Percentiles rank a stretch among this genome's conserved stretches.
Conservation (phyloP, 1,140 invertebrate species). For the Ceratosolen solmsi region DNA sequence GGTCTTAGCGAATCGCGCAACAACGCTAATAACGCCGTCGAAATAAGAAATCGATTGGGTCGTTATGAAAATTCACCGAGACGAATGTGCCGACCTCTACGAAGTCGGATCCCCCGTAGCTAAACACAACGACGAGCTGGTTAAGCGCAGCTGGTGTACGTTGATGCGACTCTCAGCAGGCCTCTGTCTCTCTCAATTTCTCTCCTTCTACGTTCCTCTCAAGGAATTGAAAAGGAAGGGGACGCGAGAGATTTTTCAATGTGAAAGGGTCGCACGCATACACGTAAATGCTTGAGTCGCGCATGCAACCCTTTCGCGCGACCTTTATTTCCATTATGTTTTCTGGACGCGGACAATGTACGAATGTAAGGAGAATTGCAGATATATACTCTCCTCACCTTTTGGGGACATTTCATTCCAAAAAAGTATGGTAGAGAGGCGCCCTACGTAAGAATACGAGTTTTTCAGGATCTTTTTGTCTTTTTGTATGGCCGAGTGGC, state of each 20-base stretch:
- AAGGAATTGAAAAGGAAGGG: constrained; percentile 34
- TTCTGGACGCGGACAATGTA: neutral
- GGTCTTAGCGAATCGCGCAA: neutral
- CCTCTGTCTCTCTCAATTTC: too few species aligned
- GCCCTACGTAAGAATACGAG: constrained; percentile 6
- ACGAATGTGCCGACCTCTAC: constrained; percentile 12
- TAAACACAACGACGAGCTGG: constrained; percentile 20
- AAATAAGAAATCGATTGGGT: constrained; percentile 48
- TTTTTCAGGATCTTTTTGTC: neutral
- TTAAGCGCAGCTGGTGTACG: constrained; percentile 41
- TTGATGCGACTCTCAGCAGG: constrained; percentile 28
- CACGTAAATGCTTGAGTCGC: constrained; percentile 14
- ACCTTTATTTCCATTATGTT: constrained; percentile 9
- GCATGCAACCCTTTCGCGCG: constrained; percentile 25
- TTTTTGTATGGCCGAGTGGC: neutral
- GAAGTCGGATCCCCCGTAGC: constrained; percentile 18
- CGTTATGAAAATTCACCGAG: constrained; percentile 51
- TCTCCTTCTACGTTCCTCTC: constrained; percentile 25
- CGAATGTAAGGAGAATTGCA: neutral
- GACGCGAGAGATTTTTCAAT: constrained; percentile 14
- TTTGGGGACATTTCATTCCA: constrained; percentile 31
- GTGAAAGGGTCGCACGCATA: constrained; percentile 25
- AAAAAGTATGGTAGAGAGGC: constrained; percentile 23
- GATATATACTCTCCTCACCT: constrained; percentile 28
- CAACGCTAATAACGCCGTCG: constrained; percentile 3